Base-by-base conservation (phyloP, 2,113 vertebrate species). In the Ceratotherium simum region DNA sequence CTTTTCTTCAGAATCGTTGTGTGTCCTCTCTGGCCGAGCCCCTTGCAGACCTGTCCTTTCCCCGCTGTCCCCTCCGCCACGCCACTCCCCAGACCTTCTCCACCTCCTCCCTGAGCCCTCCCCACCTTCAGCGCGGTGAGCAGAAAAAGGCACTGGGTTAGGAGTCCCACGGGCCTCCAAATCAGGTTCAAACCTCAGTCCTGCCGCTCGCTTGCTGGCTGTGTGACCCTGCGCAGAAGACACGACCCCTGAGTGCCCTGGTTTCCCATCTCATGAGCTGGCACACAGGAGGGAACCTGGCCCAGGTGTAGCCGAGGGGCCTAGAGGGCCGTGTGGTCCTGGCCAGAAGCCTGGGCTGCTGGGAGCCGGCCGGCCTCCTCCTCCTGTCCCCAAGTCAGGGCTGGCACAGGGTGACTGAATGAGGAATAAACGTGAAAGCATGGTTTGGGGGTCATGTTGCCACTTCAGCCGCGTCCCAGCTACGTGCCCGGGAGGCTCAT, bases 401-500 rank as follows among this genome's bases (percentile, higher is more conserved):
- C 46, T 29, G 62, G 46, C 60, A 9, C 25, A 1, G 5, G 18
- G 56, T 1, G 29, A 33, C 87, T 67, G 73, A 36, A 51, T 58
- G 69, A 42, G 18, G 27, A 33, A 7, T n/a, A 17, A 14, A 10
- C 4, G 1, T 5, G 0, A 42, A 23, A 23, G 31, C 48, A 16
- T 5, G 27, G 20, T 11, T 7, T 10, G 64, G 20, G 20, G 64
- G 60, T 54, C 42, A 14, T 17, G 9, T 7, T 27, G 42, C 23
- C 46, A 29, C 42, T 18, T 36, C 73, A 14, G 31, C 33, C n/a
- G 10, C 36, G 27, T 58, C 67, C 48, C 36, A 42, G 75, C 75
- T 31, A 3, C 9, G 31, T 0, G 39, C 4, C 78, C 69, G 0
- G 9, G 16, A 0, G 2, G 64, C 64, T 69, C 0, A 6, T 1